A percentile compares a stretch with the other conserved stretches of the same genome.
Evolutionary conservation across 2,797 vertebrate species (phyloP).

Genomic region (Enoplosus armatus): DNA sequence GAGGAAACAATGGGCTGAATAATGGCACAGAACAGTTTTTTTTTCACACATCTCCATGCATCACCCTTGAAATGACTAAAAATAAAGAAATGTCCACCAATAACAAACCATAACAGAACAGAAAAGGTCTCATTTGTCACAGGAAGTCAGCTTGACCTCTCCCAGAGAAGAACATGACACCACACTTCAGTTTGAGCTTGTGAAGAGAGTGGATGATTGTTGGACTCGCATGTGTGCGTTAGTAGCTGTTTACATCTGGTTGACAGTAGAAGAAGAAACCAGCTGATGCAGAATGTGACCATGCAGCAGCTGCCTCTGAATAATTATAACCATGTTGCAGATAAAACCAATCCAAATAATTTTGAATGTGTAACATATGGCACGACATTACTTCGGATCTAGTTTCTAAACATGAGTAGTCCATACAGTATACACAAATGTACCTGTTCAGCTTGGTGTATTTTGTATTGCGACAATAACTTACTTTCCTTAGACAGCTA

Average conservation of each 20-base stretch:
- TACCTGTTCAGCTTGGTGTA: too few species aligned
- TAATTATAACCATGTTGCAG: too few species aligned
- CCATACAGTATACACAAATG: too few species aligned
- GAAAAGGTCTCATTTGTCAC: conserved; percentile 9
- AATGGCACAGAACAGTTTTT: background rate
- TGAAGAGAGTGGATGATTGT: background rate
- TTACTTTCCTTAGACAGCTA: background rate
- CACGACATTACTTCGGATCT: too few species aligned
- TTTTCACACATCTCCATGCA: background rate
- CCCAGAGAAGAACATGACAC: background rate
- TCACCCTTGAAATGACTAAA: background rate
- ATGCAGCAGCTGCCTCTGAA: too few species aligned
- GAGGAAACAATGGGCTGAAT: conserved; percentile 1
- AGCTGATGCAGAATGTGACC: too few species aligned
- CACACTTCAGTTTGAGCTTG: background rate
- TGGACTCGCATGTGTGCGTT: background rate
- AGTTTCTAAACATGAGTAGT: too few species aligned
- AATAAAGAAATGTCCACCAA: background rate
- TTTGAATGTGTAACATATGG: too few species aligned
- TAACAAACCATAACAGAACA: conserved; percentile 15
- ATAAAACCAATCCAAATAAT: too few species aligned
- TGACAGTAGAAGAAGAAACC: too few species aligned
- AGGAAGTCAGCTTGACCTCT: conserved; percentile 11
- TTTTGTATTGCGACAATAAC: background rate
- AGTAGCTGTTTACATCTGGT: background rate